Base-by-base conservation (phyloP, 2,888 invertebrate species). In the Drosophila neotestacea region DNA sequence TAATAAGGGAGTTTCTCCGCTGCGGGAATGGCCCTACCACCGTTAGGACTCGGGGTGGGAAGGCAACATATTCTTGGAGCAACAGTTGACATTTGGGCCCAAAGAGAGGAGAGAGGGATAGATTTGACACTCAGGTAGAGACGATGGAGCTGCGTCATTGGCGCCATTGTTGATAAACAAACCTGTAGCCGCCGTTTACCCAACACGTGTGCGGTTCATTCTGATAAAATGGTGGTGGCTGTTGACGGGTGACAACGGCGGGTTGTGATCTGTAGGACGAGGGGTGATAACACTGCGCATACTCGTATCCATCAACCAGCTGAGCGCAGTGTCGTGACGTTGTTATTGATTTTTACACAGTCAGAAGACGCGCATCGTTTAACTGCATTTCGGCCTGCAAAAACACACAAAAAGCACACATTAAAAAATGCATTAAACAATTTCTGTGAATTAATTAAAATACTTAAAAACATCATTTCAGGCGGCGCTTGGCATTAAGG, bases 131-230 rank as follows among this genome's bases (percentile, higher is more conserved):
- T 52, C 84, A 84, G 84, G 84, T 84, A 81, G 76, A 61, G 58
- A 51, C 38, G 13, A 16, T 55, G 47, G 52, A 48, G 52, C 54
- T 74, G 74, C 67, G 70, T 82, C 79, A 70, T 70, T 71, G 79
- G 64, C 65, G 56, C 72, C 69, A 71, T 77, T 85, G 89, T 85
- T 85, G 85, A 80, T 69, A 89, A 85, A 85, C 85, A 85, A 85
- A 85, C 88, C 88, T 89, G 85, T 85, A 72, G 66, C 56, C 50
- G 71, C 42, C 48, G 38, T 30, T 16, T 38, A 50, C 32, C 48
- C 66, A 71, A 78, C 89, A 85, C 86, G 88, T 85, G 85, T 70
- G 76, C 66, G 69, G 58, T 55, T 56, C 32, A 32, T 32, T 32
- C 55, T 44, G 56, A 46, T 56, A 46, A 46, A 28, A 34, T 55